phyloP scores from a whole-genome alignment of 2,888 invertebrate genomes.

The Himalopsyche tibetana region DNA sequence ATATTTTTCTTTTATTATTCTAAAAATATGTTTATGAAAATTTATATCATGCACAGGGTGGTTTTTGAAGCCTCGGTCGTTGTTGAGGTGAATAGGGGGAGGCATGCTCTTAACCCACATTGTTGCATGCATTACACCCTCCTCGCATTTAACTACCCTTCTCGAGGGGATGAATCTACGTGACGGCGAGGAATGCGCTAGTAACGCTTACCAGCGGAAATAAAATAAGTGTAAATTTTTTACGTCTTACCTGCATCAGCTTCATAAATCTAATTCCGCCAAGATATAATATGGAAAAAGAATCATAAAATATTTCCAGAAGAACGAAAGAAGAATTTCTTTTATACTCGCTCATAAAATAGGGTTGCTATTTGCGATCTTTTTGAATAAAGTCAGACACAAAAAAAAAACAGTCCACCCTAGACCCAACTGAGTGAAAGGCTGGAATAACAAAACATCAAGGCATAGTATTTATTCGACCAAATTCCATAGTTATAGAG shows the following conservation, averaged over 20 bases:
- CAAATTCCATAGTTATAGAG: too few relatives aligned
- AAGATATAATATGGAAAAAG: not conserved
- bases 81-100: not conserved
- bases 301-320: too few relatives aligned
- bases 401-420: too few relatives aligned
- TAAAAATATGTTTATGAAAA: slow-evolving; percentile 6
- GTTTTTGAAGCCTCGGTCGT: not conserved
- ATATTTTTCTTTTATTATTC: not conserved
- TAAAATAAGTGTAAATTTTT: slow-evolving; percentile 18
- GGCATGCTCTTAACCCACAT: slow-evolving; percentile 15
- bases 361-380: too few relatives aligned
- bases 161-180: slow-evolving; percentile 36
- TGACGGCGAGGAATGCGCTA: slow-evolving; percentile 3
- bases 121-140: slow-evolving; percentile 35
- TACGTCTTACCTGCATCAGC: slow-evolving; percentile 16
- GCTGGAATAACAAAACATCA: too few relatives aligned
- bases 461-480: too few relatives aligned
- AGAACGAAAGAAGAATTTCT: too few relatives aligned
- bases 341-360: too few relatives aligned
- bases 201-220: slow-evolving; percentile 1
- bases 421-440: too few relatives aligned
- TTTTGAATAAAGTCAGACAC: too few relatives aligned
- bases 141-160: slow-evolving; percentile 23
- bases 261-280: not conserved
- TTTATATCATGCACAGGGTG: not conserved